Percentiles rank a stretch among this genome's conserved stretches.
Evolutionary conservation across 2,113 vertebrate genomes (phyloP).

Genomic region (Microcebus lehilahytsara): DNA sequence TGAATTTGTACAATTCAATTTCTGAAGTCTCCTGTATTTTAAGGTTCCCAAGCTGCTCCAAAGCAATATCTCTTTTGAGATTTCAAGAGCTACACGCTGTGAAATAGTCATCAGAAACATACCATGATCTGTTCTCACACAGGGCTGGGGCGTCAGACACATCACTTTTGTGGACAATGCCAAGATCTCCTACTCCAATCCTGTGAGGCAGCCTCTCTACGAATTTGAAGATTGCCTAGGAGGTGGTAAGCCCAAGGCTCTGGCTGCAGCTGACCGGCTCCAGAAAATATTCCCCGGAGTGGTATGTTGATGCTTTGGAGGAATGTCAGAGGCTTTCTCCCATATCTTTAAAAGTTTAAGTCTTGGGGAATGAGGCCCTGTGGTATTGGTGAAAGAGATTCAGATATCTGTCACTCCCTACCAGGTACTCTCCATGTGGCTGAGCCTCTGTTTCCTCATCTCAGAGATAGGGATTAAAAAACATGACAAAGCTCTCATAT

Average conservation of each 20-base stretch:
- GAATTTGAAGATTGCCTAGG: constrained; percentile 97
- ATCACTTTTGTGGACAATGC: constrained; percentile 99
- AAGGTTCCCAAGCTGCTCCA: neutral
- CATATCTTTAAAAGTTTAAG: neutral
- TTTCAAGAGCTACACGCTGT: neutral
- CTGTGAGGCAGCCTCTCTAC: constrained; percentile 96
- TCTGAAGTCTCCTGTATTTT: constrained; percentile 19
- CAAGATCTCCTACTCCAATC: constrained; percentile 98
- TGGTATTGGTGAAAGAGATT: neutral
- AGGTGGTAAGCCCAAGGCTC: constrained; percentile 94
- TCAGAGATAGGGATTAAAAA: neutral
- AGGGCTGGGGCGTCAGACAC: constrained; percentile 98
- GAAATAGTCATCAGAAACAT: neutral
- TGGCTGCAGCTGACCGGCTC: constrained; percentile 93
- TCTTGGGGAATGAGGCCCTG: neutral
- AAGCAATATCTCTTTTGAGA: neutral
- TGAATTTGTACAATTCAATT: constrained; percentile 4
- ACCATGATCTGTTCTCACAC: neutral
- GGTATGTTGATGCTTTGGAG: constrained; percentile 83
- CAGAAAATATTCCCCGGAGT: constrained; percentile 97
- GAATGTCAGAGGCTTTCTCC: neutral
- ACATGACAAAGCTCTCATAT: neutral
- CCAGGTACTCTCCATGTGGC: neutral
- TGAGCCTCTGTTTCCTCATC: neutral
- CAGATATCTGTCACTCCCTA: neutral